phyloP scores from a whole-genome alignment of 2,888 invertebrate genomes.

The Celastrina argiolus region DNA sequence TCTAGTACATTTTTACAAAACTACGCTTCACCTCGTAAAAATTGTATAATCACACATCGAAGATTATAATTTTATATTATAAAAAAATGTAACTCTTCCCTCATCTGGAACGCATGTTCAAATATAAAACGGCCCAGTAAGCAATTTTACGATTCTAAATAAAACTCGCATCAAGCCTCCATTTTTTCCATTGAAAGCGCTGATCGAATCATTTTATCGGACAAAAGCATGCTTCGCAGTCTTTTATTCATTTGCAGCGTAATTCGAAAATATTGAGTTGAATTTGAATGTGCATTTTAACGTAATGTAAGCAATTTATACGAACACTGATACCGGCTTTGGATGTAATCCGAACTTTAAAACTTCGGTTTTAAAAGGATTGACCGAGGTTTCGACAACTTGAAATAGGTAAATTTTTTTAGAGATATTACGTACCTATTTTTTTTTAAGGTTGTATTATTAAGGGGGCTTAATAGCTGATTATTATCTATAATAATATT shows the following conservation, averaged over 20 bases:
- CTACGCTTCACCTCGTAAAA: no score
- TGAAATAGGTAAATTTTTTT: no score
- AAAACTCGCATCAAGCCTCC: constrained; percentile 25
- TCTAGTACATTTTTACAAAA: no score
- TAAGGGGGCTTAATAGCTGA: no score
- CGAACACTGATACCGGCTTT: constrained; percentile 6
- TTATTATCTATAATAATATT: no score
- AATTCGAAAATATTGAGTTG: constrained; percentile 30
- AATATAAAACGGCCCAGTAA: constrained; percentile 18
- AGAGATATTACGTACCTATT: no score
- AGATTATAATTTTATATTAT: not conserved
- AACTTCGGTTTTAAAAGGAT: not conserved
- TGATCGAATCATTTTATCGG: constrained; percentile 29
- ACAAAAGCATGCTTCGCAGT: constrained; percentile 28
- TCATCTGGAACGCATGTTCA: not conserved
- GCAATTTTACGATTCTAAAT: constrained; percentile 26
- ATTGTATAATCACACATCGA: no score
- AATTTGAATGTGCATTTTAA: constrained; percentile 24
- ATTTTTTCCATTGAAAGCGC: constrained; percentile 28
- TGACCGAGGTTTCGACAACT: no score
- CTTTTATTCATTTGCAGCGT: constrained; percentile 31
- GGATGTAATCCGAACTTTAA: not conserved
- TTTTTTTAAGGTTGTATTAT: no score
- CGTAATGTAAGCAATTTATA: constrained; percentile 15
- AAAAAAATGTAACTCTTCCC: constrained; percentile 4